A percentile compares a stretch with the other conserved stretches of the same genome.
phyloP scores from a whole-genome alignment of 2,797 vertebrate species.

The Heliangelus exortis region DNA sequence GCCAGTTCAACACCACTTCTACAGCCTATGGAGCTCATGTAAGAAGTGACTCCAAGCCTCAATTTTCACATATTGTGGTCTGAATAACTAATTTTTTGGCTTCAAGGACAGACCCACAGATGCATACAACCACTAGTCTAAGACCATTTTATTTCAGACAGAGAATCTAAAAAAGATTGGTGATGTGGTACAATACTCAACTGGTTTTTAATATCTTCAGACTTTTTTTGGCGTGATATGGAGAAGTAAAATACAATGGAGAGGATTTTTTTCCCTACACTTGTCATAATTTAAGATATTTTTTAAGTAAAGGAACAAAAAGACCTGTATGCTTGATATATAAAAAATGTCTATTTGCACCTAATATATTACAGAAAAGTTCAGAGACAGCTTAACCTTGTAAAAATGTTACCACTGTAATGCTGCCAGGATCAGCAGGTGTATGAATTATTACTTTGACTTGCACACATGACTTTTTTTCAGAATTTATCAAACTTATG shows the following conservation, averaged over 20 bases:
- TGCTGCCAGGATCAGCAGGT: conserved; percentile 37
- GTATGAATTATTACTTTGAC: conserved; percentile 48
- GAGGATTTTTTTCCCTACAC: background rate
- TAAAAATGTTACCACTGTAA: conserved; percentile 63
- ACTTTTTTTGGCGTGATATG: background rate
- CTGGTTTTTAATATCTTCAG: background rate
- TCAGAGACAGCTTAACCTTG: conserved; percentile 66
- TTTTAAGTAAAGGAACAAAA: conserved; percentile 15
- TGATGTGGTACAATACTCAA: background rate
- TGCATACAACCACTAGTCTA: background rate
- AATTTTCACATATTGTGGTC: background rate
- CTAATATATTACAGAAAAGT: conserved; percentile 47
- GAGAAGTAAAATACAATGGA: background rate
- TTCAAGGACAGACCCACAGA: background rate
- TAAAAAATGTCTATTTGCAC: conserved; percentile 26
- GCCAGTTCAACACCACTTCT: background rate
- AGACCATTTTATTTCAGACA: background rate
- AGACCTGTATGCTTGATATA: background rate
- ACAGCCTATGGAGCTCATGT: background rate
- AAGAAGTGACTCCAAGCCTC: background rate
- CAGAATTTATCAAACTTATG: conserved; percentile 26
- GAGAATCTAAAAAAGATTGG: background rate
- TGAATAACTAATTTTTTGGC: background rate
- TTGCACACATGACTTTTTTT: conserved; percentile 37
- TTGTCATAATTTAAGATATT: background rate